A percentile compares a stretch with the other conserved stretches of the same genome.
Conservation (phyloP, 2,888 invertebrate species). For the Athripsodes cinereus region DNA sequence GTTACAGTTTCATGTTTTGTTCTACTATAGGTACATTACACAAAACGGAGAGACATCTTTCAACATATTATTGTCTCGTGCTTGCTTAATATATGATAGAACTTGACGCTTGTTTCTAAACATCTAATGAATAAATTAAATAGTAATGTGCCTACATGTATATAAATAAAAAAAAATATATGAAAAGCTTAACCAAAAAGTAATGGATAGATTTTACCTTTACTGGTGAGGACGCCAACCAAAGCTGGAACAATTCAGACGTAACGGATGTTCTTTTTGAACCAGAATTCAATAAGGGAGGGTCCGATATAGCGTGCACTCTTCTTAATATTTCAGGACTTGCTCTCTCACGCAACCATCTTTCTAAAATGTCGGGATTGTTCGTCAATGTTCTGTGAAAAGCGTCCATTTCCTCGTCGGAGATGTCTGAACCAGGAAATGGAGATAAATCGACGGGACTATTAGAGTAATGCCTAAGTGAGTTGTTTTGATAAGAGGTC, state of each 20-base stretch:
- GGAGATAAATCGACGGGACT: constrained; percentile 18
- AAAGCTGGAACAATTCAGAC: constrained; percentile 78
- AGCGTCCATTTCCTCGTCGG: constrained; percentile 43
- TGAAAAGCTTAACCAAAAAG: too few species aligned
- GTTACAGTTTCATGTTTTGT: too few species aligned
- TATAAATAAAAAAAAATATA: too few species aligned
- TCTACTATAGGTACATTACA: too few species aligned
- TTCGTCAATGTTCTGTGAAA: constrained; percentile 39
- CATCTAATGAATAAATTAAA: too few species aligned
- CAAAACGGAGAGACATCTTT: too few species aligned
- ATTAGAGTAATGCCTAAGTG: constrained; percentile 17
- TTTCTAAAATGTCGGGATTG: constrained; percentile 65
- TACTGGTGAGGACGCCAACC: constrained; percentile 74
- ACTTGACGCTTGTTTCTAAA: too few species aligned
- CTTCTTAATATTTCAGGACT: constrained; percentile 58
- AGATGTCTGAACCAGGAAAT: constrained; percentile 29
- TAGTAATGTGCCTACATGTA: too few species aligned
- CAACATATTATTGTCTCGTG: too few species aligned
- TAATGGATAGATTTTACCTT: too few species aligned
- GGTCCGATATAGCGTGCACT: constrained; percentile 53
- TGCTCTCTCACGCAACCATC: constrained; percentile 73
- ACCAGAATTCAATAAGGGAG: constrained; percentile 41
- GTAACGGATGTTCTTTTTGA: constrained; percentile 69
- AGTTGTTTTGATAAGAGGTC: constrained; percentile 10
- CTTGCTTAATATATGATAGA: too few species aligned